These are phyloP conservation scores for Drosophila nikananu DNA, from an alignment of 1,140 invertebrate species.

Conservation along the genomic window DNA sequence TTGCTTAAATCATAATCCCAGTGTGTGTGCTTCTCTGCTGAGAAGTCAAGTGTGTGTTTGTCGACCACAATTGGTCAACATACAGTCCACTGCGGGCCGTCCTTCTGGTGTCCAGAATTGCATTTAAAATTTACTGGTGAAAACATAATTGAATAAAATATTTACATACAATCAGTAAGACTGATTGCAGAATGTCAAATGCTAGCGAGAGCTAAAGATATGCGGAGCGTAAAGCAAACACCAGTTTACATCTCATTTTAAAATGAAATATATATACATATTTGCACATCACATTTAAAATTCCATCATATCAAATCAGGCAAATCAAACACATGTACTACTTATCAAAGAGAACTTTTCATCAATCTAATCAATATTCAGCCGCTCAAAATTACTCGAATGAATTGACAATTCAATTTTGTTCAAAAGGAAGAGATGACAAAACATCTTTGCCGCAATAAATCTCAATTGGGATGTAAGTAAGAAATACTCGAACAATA, in stretches of 20 bases:
- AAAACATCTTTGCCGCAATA: slow-evolving; percentile 37
- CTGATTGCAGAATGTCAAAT: background rate
- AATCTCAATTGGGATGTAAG: slow-evolving; percentile 51
- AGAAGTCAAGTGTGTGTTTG: slow-evolving; percentile 35
- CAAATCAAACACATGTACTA: slow-evolving; percentile 12
- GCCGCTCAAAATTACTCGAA: slow-evolving; percentile 26
- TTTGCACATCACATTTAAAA: slow-evolving; percentile 1
- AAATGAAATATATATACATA: background rate
- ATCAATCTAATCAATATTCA: slow-evolving; percentile 30
- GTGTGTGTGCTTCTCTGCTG: background rate
- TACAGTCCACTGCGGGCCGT: background rate
- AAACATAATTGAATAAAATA: slow-evolving; percentile 18
- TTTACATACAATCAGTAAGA: slow-evolving; percentile 8
- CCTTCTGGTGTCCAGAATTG: background rate
- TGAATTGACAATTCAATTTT: slow-evolving; percentile 42
- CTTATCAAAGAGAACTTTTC: slow-evolving; percentile 20
- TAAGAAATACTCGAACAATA: slow-evolving; percentile 42
- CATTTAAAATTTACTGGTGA: slow-evolving; percentile 3
- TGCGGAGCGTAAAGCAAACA: slow-evolving; percentile 1
- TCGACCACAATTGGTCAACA: slow-evolving; percentile 20
- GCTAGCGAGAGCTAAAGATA: background rate
- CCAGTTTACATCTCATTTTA: slow-evolving; percentile 11
- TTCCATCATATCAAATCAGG: slow-evolving; percentile 21
- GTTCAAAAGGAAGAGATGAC: slow-evolving; percentile 12
- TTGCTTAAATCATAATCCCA: slow-evolving; percentile 43